These are phyloP conservation scores for Epirrhoe tristata DNA, from an alignment of 2,888 invertebrate genomes.

Conservation along the genomic window DNA sequence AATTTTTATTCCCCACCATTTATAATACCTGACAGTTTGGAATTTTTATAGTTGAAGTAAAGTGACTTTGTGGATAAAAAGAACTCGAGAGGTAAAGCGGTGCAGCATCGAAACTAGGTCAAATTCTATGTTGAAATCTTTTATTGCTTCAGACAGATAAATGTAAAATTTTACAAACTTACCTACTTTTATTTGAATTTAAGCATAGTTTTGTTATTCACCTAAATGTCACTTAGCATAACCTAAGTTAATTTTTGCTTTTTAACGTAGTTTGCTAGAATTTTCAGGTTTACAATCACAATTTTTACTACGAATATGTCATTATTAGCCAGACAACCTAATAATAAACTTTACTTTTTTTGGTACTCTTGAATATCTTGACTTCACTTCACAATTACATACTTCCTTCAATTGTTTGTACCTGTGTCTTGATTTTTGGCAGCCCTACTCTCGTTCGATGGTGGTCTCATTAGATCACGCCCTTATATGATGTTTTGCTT, in stretches of 20 bases:
- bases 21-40: conserved; percentile 24
- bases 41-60: conserved; percentile 20
- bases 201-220: not conserved
- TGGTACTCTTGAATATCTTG: not conserved
- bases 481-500: conserved; percentile 59
- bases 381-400: not conserved
- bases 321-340: too few species aligned
- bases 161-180: not conserved
- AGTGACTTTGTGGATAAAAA: conserved; percentile 13
- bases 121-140: not conserved
- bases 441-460: conserved; percentile 59
- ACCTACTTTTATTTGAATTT: not conserved
- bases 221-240: too few species aligned
- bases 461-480: conserved; percentile 77
- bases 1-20: conserved; percentile 31
- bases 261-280: not conserved
- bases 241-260: too few species aligned
- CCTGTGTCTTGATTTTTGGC: conserved; percentile 24
- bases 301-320: not conserved
- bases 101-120: conserved; percentile 4
- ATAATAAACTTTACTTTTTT: too few species aligned
- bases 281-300: not conserved
- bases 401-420: not conserved
- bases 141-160: not conserved
- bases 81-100: conserved; percentile 4